phyloP scores from a whole-genome alignment of 2,797 vertebrate species.

The Xenentodon cancila region DNA sequence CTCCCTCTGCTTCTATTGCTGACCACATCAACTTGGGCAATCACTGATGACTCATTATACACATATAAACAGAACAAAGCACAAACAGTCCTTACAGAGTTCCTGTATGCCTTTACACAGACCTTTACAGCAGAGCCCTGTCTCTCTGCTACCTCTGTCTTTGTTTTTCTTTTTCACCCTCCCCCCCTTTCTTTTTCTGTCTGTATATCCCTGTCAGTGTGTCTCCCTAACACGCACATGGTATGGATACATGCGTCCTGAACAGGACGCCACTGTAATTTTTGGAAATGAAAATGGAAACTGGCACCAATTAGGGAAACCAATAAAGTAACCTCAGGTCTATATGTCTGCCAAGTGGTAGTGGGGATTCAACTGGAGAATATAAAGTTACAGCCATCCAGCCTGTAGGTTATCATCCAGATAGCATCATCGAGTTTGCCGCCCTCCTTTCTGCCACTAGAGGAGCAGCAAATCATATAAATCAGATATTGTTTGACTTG shows the following conservation, averaged over 20 bases:
- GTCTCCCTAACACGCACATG: conserved; percentile 14
- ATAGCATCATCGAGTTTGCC: conserved; percentile 64
- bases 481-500: conserved; percentile 12
- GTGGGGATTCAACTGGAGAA: conserved; percentile 58
- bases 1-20: conserved; percentile 66
- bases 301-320: conserved; percentile 83
- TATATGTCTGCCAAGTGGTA: conserved; percentile 71
- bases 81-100: conserved; percentile 73
- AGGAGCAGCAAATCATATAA: conserved; percentile 16
- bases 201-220: conserved; percentile 7
- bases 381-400: conserved; percentile 62
- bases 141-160: conserved; percentile 37
- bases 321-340: conserved; percentile 79
- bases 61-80: conserved; percentile 79
- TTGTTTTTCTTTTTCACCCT: conserved; percentile 19
- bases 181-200: conserved; percentile 1
- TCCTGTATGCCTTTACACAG: conserved; percentile 62
- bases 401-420: conserved; percentile 72
- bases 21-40: conserved; percentile 79
- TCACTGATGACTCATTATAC: conserved; percentile 78
- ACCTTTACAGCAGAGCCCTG: conserved; percentile 47
- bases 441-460: conserved; percentile 8
- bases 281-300: conserved; percentile 84
- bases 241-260: conserved; percentile 37
- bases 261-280: conserved; percentile 70